Conservation (phyloP, 2,888 invertebrate species). For the Eupithecia exiguata region DNA sequence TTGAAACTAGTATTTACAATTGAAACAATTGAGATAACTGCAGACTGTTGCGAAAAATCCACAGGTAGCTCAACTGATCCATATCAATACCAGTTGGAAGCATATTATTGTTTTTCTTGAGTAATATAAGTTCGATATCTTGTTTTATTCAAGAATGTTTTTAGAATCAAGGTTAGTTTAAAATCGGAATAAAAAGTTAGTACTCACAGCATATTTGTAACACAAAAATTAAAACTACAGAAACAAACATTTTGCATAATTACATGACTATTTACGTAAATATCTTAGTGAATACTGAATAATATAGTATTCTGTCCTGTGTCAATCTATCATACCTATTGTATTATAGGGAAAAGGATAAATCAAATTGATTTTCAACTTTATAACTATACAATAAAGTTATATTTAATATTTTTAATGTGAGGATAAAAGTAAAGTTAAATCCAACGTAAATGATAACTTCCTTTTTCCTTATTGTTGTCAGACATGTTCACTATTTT, state of each 20-base stretch:
- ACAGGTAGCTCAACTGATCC: too few species aligned
- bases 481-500: neutral
- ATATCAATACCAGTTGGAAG: too few species aligned
- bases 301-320: neutral
- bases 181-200: neutral
- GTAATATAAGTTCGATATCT: too few species aligned
- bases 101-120: too few species aligned
- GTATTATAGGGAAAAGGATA: neutral
- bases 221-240: conserved; percentile 22
- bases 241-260: conserved; percentile 21
- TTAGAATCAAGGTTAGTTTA: neutral
- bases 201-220: conserved; percentile 31
- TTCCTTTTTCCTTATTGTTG: conserved; percentile 18
- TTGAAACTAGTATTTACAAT: too few species aligned
- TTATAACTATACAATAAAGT: neutral
- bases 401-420: neutral
- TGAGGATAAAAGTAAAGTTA: conserved; percentile 18
- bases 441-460: neutral
- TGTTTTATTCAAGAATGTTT: neutral
- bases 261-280: conserved; percentile 15
- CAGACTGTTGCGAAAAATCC: too few species aligned
- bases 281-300: conserved; percentile 4
- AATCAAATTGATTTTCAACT: neutral
- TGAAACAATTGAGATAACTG: too few species aligned
- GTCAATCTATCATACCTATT: neutral